Conservation (phyloP, 2,888 invertebrate genomes). For the Meiosimyza platycephala region DNA sequence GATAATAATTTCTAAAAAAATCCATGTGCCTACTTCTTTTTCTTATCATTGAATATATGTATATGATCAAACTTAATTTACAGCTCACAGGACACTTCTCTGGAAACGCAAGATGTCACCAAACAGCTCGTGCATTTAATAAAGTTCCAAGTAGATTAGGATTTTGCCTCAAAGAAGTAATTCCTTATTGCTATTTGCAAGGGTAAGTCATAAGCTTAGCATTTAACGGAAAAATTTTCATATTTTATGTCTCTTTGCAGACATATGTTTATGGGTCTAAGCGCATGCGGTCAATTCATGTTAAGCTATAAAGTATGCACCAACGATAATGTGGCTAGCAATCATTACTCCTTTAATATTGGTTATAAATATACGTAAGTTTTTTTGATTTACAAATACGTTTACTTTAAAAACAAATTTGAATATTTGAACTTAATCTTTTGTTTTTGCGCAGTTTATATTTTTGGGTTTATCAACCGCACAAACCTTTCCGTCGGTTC, state of each 20-base stretch:
- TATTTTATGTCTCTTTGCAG: constrained; percentile 68
- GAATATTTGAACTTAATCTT: neutral
- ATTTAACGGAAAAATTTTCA: neutral
- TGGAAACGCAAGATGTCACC: constrained; percentile 67
- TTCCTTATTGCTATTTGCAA: constrained; percentile 70
- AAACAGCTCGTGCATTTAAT: constrained; percentile 66
- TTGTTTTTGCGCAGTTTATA: constrained; percentile 56
- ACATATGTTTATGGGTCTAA: constrained; percentile 94
- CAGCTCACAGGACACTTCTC: constrained; percentile 71
- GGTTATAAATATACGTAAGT: constrained; percentile 75
- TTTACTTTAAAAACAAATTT: neutral
- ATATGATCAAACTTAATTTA: constrained; percentile 41
- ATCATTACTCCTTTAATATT: constrained; percentile 71
- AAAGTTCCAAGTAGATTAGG: constrained; percentile 73
- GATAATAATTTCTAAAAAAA: too few relatives aligned
- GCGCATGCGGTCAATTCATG: constrained; percentile 93
- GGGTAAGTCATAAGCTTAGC: constrained; percentile 53
- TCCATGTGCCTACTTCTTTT: too few relatives aligned
- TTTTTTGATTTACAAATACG: neutral
- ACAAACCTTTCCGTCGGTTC: constrained; percentile 62
- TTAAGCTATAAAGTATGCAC: constrained; percentile 82
- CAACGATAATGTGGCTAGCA: constrained; percentile 69
- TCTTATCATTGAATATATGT: too few relatives aligned
- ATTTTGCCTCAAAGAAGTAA: constrained; percentile 74
- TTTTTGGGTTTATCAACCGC: constrained; percentile 67